These are phyloP conservation scores for Erpornis zantholeuca DNA, from an alignment of 2,113 vertebrate species.

Conservation along the genomic window DNA sequence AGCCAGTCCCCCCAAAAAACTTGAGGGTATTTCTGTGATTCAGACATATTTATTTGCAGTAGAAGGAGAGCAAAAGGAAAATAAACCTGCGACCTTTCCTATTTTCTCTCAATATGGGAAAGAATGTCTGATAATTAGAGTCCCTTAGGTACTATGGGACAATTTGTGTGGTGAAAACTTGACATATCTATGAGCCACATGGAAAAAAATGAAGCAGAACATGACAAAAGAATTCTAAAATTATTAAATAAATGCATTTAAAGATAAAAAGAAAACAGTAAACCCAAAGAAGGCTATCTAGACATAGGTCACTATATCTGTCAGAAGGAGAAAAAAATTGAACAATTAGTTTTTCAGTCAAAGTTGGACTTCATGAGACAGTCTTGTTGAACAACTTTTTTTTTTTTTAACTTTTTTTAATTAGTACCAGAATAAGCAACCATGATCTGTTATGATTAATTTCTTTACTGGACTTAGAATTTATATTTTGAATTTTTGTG, in stretches of 20 bases:
- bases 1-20: background rate
- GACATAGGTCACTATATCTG: background rate
- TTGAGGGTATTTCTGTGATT: background rate
- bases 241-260: background rate
- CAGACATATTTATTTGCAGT: background rate
- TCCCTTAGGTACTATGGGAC: background rate
- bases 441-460: background rate
- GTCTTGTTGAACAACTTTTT: background rate
- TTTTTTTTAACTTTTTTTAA: background rate
- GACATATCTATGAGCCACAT: background rate
- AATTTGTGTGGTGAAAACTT: background rate
- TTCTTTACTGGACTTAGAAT: background rate
- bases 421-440: background rate
- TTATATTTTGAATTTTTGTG: background rate
- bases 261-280: background rate
- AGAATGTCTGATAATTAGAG: background rate
- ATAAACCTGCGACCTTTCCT: background rate
- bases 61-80: background rate
- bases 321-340: background rate
- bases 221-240: background rate
- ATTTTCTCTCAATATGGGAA: background rate
- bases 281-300: background rate
- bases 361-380: background rate
- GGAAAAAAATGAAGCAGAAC: background rate
- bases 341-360: background rate